Evolutionary conservation across 64 coral and sea anemone genomes (phyloP), one percentile per base, ranked within the genome.

Genomic region (Montipora sp.): DNA sequence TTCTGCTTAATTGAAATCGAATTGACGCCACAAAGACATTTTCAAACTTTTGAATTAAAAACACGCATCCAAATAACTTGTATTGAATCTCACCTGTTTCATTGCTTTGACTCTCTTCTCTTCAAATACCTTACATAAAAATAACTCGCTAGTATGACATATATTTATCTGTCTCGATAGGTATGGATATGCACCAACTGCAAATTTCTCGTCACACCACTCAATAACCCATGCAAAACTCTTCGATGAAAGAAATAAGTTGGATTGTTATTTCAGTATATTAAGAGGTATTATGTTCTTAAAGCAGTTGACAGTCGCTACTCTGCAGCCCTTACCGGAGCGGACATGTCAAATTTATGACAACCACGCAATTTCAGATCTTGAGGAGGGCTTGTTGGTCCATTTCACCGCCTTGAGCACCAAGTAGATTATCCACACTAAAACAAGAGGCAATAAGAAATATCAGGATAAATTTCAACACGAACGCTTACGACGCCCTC

Each of bases 311-410:
- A 75, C 75, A 49, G 75, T 49, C 13, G 46, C 46, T 78, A 49
- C 6, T 9, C 5, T 16, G 11, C 49, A 48, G 75, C 46, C 15
- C 79, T 59, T 81, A 81, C 79, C 79, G 79, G 79, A 61, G 79
- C 79, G 79, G 79, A 60, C 79, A 81, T 81, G 79, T 20, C 55
- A 58, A 53, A 81, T 27, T 60, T 60, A 20, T 44, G 18, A 49
- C 45, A 78, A 49, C 75, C 75, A 78, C 75, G 75, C 75, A 49
- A 78, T 14, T 48, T 71, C 14, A 71, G 19, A 71, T 21, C 68
- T 71, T 71, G 18, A n/a, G 20, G 18, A 78, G 8, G 13, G 44
- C 4, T 78, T 78, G 75, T 49, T 78, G 8, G 9, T 50, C 3
- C 75, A 78, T 78, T 78, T 15, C 47, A 78, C 13, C 75, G 19